A percentile compares a stretch with the other conserved stretches of the same genome.
phyloP scores from a whole-genome alignment of 1,140 invertebrate genomes.

The Bombus affinis region DNA sequence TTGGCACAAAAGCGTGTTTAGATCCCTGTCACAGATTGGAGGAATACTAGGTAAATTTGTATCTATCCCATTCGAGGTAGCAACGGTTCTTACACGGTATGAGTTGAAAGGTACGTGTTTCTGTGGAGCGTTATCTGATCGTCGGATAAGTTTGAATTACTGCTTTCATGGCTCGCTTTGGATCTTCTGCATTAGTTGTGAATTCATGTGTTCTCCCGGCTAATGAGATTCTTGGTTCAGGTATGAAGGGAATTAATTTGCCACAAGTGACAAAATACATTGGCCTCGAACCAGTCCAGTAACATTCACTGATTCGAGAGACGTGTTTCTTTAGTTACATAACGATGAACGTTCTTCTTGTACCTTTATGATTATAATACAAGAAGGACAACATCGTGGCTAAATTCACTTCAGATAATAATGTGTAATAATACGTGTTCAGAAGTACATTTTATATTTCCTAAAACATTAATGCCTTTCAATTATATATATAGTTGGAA shows the following conservation, averaged over 20 bases:
- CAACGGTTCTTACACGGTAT: slow-evolving; percentile 18
- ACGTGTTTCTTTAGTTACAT: too few species aligned
- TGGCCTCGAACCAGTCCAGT: background rate
- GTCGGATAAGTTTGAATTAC: slow-evolving; percentile 49
- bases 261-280: background rate
- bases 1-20: slow-evolving; percentile 36
- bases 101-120: slow-evolving; percentile 34
- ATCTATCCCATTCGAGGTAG: slow-evolving; percentile 25
- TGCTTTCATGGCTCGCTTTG: slow-evolving; percentile 26
- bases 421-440: too few species aligned
- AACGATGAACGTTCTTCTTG: too few species aligned
- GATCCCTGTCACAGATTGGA: slow-evolving; percentile 36
- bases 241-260: slow-evolving; percentile 27
- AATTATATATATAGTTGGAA: too few species aligned
- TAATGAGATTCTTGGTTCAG: slow-evolving; percentile 20
- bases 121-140: slow-evolving; percentile 39
- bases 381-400: too few species aligned
- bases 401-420: too few species aligned
- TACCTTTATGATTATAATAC: too few species aligned
- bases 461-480: too few species aligned
- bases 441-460: too few species aligned
- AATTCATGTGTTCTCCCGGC: slow-evolving; percentile 1
- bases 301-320: too few species aligned
- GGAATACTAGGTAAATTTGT: slow-evolving; percentile 35
- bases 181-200: slow-evolving; percentile 15